A percentile compares a stretch with the other conserved stretches of the same genome.
These are phyloP conservation scores for Solea senegalensis DNA, from an alignment of 2,113 vertebrate species.

Conservation along the genomic window DNA sequence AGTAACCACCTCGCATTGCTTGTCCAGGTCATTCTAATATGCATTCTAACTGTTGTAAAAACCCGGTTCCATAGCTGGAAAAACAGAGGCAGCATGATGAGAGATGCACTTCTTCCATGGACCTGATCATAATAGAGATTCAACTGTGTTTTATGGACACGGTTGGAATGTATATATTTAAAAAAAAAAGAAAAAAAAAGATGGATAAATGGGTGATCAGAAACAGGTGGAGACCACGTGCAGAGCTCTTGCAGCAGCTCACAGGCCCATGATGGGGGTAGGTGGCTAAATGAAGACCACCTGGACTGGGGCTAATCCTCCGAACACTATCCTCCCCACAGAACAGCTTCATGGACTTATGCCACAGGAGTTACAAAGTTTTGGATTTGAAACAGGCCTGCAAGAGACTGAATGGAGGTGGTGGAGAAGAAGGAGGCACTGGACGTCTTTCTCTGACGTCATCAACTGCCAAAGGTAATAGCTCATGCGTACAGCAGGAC, in stretches of 20 bases:
- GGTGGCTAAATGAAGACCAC: conserved; percentile 76
- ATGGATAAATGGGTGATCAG: conserved; percentile 29
- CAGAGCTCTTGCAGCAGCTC: conserved; percentile 51
- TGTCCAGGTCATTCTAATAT: background rate
- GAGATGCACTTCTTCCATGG: conserved; percentile 23
- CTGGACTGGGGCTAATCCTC: conserved; percentile 71
- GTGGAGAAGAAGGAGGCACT: background rate
- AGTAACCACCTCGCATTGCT: background rate
- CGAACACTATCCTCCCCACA: conserved; percentile 49
- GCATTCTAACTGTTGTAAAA: background rate
- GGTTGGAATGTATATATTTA: background rate
- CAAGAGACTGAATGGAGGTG: conserved; percentile 25
- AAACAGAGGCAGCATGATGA: conserved; percentile 26
- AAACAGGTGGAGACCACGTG: conserved; percentile 37
- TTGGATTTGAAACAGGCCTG: conserved; percentile 68
- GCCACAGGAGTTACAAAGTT: conserved; percentile 68
- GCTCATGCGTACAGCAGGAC: conserved; percentile 20
- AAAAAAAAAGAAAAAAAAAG: background rate
- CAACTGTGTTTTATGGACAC: conserved; percentile 29
- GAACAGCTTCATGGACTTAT: conserved; percentile 62
- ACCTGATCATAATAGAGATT: conserved; percentile 45
- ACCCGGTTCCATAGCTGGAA: conserved; percentile 21
- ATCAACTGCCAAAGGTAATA: conserved; percentile 27
- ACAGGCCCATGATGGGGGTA: conserved; percentile 57
- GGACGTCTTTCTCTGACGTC: conserved; percentile 30